Conservation (phyloP, 2,888 invertebrate species). For the Drosophila buzzatii region DNA sequence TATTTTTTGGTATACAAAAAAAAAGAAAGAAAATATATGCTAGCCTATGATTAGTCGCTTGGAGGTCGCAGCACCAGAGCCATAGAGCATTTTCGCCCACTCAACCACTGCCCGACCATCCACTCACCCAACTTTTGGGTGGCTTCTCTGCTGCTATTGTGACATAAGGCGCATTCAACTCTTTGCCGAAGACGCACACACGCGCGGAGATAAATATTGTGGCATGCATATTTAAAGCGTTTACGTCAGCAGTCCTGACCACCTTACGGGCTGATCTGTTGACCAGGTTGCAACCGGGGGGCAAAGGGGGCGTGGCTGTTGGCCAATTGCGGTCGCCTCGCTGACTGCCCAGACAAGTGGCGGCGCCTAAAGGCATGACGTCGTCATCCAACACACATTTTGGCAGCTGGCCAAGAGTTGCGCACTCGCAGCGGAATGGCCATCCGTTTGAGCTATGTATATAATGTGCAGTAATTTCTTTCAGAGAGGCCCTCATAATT, state of each 20-base stretch:
- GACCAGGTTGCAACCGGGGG: conserved; percentile 5
- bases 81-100: neutral
- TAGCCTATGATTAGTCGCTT: conserved; percentile 51
- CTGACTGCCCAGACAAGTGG: conserved; percentile 63
- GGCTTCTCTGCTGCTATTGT: conserved; percentile 45
- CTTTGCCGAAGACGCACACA: conserved; percentile 20
- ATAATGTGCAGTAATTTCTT: conserved; percentile 46
- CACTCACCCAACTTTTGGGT: neutral
- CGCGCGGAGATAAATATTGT: conserved; percentile 15
- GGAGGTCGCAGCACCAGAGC: conserved; percentile 40
- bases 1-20: conserved; percentile 24
- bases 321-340: conserved; percentile 44
- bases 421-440: conserved; percentile 33
- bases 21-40: neutral
- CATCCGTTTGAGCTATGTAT: conserved; percentile 9
- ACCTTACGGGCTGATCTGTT: conserved; percentile 50
- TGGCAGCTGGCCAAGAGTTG: conserved; percentile 71
- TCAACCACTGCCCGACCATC: neutral
- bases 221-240: conserved; percentile 70
- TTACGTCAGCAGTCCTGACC: conserved; percentile 77
- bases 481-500: conserved; percentile 35
- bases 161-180: conserved; percentile 68
- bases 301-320: conserved; percentile 2
- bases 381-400: conserved; percentile 42
- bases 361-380: conserved; percentile 74